A percentile compares a stretch with the other conserved stretches of the same genome.
Conservation (phyloP, 2,888 invertebrate genomes). For the Tineola bisselliella region DNA sequence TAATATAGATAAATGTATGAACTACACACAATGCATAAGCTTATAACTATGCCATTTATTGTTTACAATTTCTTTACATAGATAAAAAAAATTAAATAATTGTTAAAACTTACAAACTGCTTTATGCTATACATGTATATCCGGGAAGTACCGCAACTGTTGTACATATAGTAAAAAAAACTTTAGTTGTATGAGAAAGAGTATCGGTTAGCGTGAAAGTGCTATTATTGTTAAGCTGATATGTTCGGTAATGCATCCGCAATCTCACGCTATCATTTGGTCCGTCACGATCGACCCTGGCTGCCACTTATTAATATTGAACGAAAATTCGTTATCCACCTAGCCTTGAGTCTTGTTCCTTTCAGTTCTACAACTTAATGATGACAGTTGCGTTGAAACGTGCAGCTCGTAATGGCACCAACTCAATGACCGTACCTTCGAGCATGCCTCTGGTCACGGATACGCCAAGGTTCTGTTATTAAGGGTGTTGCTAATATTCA, state of each 20-base stretch:
- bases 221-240: conserved; percentile 20
- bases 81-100: too few relatives aligned
- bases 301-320: conserved; percentile 62
- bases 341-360: conserved; percentile 60
- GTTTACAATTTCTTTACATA: too few relatives aligned
- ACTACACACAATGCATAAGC: too few relatives aligned
- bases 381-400: conserved; percentile 58
- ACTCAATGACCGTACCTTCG: conserved; percentile 32
- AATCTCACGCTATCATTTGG: conserved; percentile 29
- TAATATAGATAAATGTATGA: too few relatives aligned
- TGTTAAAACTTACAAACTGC: too few relatives aligned
- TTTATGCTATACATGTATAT: too few relatives aligned
- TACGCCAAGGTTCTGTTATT: conserved; percentile 30
- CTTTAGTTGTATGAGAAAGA: too few relatives aligned
- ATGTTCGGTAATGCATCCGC: conserved; percentile 13
- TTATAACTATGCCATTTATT: too few relatives aligned
- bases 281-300: conserved; percentile 55
- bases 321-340: conserved; percentile 65
- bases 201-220: conserved; percentile 41
- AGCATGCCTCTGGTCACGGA: conserved; percentile 31
- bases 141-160: too few relatives aligned
- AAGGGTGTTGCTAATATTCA: conserved; percentile 2
- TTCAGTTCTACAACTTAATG: conserved; percentile 59
- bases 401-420: conserved; percentile 47
- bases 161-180: too few relatives aligned